phyloP scores from a whole-genome alignment of 2,888 invertebrate species.

The Cheilosia vernalis region DNA sequence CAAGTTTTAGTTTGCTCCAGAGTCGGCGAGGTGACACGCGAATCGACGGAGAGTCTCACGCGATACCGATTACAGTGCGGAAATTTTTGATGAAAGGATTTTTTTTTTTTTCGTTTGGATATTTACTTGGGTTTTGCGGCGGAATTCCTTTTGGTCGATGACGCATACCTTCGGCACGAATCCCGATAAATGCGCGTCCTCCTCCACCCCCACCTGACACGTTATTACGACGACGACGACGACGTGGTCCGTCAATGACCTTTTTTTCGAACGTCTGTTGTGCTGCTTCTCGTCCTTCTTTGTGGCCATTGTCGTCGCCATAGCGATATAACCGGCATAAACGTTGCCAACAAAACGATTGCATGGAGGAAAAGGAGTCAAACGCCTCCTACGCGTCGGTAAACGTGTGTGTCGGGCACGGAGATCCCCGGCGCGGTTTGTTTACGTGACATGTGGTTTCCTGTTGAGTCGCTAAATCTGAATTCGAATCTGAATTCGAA shows the following conservation, averaged over 20 bases:
- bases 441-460: constrained; percentile 72
- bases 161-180: constrained; percentile 63
- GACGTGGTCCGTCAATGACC: constrained; percentile 62
- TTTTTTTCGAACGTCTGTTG: constrained; percentile 52
- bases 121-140: neutral
- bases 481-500: too few relatives aligned
- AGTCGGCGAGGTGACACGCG: constrained; percentile 48
- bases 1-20: constrained; percentile 68
- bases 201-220: constrained; percentile 26
- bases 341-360: constrained; percentile 31
- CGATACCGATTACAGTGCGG: constrained; percentile 1
- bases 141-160: constrained; percentile 44
- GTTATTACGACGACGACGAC: neutral
- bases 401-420: constrained; percentile 34
- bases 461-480: constrained; percentile 35
- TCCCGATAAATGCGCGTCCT: constrained; percentile 54
- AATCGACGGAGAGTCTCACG: constrained; percentile 38
- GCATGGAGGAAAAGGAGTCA: constrained; percentile 51
- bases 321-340: constrained; percentile 47
- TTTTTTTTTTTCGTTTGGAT: constrained; percentile 15
- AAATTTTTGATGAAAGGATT: constrained; percentile 37
- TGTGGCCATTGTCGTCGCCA: constrained; percentile 46
- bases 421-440: constrained; percentile 54
- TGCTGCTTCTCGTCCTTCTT: constrained; percentile 11
- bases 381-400: constrained; percentile 69